Evolutionary conservation across 1,140 invertebrate genomes (phyloP), one percentile per base, ranked within the genome.

Genomic region (Fopius arisanus): DNA sequence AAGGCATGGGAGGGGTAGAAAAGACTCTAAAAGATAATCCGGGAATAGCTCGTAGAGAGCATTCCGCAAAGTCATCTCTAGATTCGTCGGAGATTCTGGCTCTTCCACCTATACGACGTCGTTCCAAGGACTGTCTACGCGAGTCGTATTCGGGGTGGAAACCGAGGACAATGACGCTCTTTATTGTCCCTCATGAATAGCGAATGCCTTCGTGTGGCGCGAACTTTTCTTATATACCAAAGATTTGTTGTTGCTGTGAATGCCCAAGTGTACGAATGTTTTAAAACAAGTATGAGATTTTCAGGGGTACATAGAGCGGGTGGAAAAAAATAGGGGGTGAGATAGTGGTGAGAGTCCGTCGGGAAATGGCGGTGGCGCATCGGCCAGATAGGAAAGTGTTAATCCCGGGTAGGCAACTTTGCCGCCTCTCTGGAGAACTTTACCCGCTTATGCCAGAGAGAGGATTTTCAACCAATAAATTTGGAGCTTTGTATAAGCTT

Each of bases 381-480:
- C 76, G 82, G 79, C 81, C 75, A 88, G 84, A 88, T 88, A 87
- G 86, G 87, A 88, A 87, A 88, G 87, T 88, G 87, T 88, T 88
- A 88, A 88, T 88, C 86, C 85, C 76, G 71, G 79, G 14, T 51
- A 51, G 80, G 85, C 82, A 88, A 87, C 83, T 88, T 88, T 84
- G 84, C 81, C 78, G 68, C 82, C 79, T 84, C 79, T 84, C 81
- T 81, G 82, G 82, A 81, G 83, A 87, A 85, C 79, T 59, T 85
- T 86, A 81, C 82, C 79, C 85, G 82, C 86, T 87, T 84, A 87
- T 83, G 82, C 83, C 80, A 78, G 66, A 40, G 66, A 40, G 86
- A 88, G 86, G 86, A 88, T 88, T 88, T 87, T 79, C 86, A 87
- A 87, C 82, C 83, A 87, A 88, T 88, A 88, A 88, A 88, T 88